A percentile compares a stretch with the other conserved stretches of the same genome.
These are phyloP conservation scores for Drosophila nr. perissopoda DNA, from an alignment of 2,888 invertebrate genomes.

Conservation along the genomic window DNA sequence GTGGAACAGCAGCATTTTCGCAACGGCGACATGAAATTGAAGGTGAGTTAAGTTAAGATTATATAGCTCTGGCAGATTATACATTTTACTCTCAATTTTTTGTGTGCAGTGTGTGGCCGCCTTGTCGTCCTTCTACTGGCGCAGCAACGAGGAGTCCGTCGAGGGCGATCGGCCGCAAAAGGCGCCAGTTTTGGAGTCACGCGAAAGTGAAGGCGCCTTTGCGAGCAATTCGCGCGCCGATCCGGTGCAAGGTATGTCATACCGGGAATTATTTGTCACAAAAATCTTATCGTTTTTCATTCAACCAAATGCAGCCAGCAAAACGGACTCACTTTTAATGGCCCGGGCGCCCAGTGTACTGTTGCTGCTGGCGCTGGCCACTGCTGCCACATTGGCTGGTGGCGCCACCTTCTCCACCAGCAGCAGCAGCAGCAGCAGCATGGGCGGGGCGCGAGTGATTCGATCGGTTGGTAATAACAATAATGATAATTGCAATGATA, in stretches of 20 bases:
- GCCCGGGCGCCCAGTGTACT: constrained; percentile 74
- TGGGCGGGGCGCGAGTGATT: constrained; percentile 39
- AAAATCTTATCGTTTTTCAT: constrained; percentile 85
- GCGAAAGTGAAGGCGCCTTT: constrained; percentile 88
- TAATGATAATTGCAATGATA: constrained; percentile 25
- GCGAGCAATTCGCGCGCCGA: constrained; percentile 88
- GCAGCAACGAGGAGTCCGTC: constrained; percentile 91
- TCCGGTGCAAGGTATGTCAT: constrained; percentile 88
- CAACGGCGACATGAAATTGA: constrained; percentile 90
- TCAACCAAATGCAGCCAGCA: constrained; percentile 84
- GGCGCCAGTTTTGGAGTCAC: constrained; percentile 89
- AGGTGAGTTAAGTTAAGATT: constrained; percentile 81
- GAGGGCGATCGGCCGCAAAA: constrained; percentile 89
- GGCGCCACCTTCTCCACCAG: constrained; percentile 25
- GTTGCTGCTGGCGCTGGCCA: constrained; percentile 72
- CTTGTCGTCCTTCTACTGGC: constrained; percentile 89
- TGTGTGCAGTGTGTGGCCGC: constrained; percentile 87
- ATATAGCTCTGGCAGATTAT: neutral
- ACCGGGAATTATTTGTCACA: constrained; percentile 85
- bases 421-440: constrained; percentile 46
- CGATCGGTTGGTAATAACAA: constrained; percentile 28
- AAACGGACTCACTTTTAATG: constrained; percentile 77
- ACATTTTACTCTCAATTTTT: neutral
- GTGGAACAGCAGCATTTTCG: constrained; percentile 89
- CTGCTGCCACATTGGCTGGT: constrained; percentile 66